phyloP scores from a whole-genome alignment of 2,888 invertebrate species.

The Aspidiotus destructor region DNA sequence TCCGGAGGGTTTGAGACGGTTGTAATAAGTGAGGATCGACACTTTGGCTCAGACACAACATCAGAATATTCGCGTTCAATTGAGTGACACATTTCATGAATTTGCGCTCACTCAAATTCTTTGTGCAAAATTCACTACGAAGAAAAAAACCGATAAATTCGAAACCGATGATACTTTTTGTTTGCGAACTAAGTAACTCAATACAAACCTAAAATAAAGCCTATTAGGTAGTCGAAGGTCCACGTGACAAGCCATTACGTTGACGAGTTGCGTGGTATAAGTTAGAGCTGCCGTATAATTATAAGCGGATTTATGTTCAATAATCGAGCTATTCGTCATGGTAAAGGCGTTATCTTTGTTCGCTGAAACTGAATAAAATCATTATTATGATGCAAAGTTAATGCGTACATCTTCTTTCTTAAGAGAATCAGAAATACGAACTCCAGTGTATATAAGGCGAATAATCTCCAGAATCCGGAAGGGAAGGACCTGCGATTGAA shows the following conservation, averaged over 20 bases:
- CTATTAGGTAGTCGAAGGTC: slow-evolving; percentile 71
- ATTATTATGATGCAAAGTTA: not conserved
- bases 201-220: slow-evolving; percentile 53
- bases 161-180: not conserved
- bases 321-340: slow-evolving; percentile 46
- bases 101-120: slow-evolving; percentile 58
- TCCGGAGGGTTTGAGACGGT: slow-evolving; percentile 51
- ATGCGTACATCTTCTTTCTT: slow-evolving; percentile 30
- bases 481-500: slow-evolving; percentile 69
- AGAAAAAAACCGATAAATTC: slow-evolving; percentile 28
- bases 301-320: slow-evolving; percentile 58
- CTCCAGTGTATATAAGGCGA: slow-evolving; percentile 68
- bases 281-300: slow-evolving; percentile 71
- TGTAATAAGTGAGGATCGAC: slow-evolving; percentile 48
- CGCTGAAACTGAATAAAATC: slow-evolving; percentile 45
- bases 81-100: slow-evolving; percentile 65
- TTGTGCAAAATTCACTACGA: slow-evolving; percentile 69
- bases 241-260: slow-evolving; percentile 70
- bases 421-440: slow-evolving; percentile 42
- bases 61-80: slow-evolving; percentile 68
- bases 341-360: slow-evolving; percentile 47
- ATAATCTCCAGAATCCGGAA: slow-evolving; percentile 76
- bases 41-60: slow-evolving; percentile 67
- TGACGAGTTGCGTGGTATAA: slow-evolving; percentile 74
- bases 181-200: not conserved